Base-by-base conservation (phyloP, 2,888 invertebrate species). In the Nowickia ferox region DNA sequence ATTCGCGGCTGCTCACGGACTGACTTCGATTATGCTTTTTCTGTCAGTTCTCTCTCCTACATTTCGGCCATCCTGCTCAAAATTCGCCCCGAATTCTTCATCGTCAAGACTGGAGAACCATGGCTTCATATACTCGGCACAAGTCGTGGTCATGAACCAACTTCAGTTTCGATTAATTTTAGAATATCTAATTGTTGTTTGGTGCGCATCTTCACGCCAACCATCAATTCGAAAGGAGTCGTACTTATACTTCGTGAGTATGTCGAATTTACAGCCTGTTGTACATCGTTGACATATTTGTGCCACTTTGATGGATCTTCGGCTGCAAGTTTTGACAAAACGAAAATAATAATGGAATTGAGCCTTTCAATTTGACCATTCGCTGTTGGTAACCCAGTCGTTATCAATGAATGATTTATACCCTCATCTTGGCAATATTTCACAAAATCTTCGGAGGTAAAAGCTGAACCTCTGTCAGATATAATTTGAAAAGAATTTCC, bases 401-500 rank as follows among this genome's bases (percentile, higher is more conserved):
- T 83, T 51, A 85, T 80, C 42, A 74, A 72, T 17, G 17, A 51
- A 17, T 74, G 75, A 57, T 61, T 30, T 4, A 85, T 84, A 1
- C 85, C 85, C 80, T 92, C 90, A 3, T 88, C 87, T 19, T 88
- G 44, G 83, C 92, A 91, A 82, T 91, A 92, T 0, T 90, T 82
- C 82, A 87, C 19, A 91, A 93, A 88, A 13, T 87, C 87, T 11
- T 78, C 78, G 1, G 87, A 84, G 1, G 80, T 87, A 61, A 88
- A 88, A 5, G 93, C 92, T 30, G 30, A 30, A 4, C 91, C 91
- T 84, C 88, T 87, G 76, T 92, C 92, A 0, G 90, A 89, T 5
- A 92, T 89, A 9, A 92, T 89, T 59, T 88, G 87, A 15, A 40
- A 78, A 9, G 92, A 92, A 85, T 91, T 91, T 15, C 92, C 92